Conservation (phyloP, 2,797 vertebrate species). For the Dipus sagitta region DNA sequence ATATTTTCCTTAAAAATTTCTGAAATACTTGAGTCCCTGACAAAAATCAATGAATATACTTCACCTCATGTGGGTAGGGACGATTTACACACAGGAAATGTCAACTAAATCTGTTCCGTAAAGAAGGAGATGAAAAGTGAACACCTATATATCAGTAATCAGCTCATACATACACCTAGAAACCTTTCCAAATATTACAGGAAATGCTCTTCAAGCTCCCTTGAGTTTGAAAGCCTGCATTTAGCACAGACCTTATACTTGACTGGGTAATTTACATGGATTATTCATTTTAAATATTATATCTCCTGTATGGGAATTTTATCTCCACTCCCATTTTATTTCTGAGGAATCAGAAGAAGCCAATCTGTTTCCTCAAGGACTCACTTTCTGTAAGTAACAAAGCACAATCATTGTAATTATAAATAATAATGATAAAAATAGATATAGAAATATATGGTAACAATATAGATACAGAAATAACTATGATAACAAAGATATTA, state of each 20-base stretch:
- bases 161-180: background rate
- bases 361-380: background rate
- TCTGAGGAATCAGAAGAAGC: background rate
- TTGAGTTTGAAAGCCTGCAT: background rate
- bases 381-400: slow-evolving; percentile 18
- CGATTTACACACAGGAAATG: background rate
- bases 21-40: too few species aligned
- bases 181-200: background rate
- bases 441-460: too few species aligned
- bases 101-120: background rate
- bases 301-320: background rate
- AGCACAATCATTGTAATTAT: background rate
- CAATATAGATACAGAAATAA: too few species aligned
- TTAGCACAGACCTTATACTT: background rate
- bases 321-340: background rate
- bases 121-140: background rate
- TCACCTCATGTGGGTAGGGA: background rate
- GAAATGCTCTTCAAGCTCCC: background rate
- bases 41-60: background rate
- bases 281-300: background rate
- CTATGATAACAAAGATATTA: background rate
- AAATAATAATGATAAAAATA: background rate
- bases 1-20: background rate
- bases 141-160: background rate
- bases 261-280: background rate